Base-by-base conservation (phyloP, 2,797 vertebrate genomes). In the Sebastes glaucus region DNA sequence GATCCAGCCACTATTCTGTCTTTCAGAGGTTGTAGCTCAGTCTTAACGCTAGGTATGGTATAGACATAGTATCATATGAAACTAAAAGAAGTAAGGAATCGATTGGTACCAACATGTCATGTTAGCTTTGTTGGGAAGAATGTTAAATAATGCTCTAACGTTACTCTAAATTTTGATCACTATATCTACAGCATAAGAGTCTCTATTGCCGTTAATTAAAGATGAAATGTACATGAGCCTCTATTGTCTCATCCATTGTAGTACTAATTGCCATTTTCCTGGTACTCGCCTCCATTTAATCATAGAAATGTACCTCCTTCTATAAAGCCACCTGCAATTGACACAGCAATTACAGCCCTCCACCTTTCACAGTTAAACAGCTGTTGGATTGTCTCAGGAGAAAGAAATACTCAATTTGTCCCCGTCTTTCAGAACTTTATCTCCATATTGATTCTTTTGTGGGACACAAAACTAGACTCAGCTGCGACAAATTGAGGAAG, bases 371-470 rank as follows among this genome's bases (percentile, higher is more conserved):
- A 63, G 66, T 52, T 11, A 14, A 81, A 74, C 70, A 91, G 70
- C 81, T 86, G 85, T 56, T 70, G 32, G 35, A 59, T 55, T 11
- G 64, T 86, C 65, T 74, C 38, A 13, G 32, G 64, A 73, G 32
- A 27, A 49, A 67, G 56, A 60, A 55, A 56, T 2, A 18, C 32
- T 68, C 27, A 65, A 76, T 71, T 63, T 68, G 81, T 70, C 56
- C 28, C 57, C 4, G 53, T 78, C 76, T 64, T 57, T 87, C 69
- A 71, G 13, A 83, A 74, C 79, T 70, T 74, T 70, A 80, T 85
- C 84, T 83, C 80, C 75, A 74, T 52, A 85, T 84, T 32, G 83
- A 89, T 87, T 49, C 49, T 35, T 76, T 53, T 56, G 75, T 67
- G 62, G 67, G 67, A 80, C 42, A 25, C 59, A 18, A 60, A 72